Conservation (phyloP, 2,797 vertebrate species). For the Siniperca scherzeri region DNA sequence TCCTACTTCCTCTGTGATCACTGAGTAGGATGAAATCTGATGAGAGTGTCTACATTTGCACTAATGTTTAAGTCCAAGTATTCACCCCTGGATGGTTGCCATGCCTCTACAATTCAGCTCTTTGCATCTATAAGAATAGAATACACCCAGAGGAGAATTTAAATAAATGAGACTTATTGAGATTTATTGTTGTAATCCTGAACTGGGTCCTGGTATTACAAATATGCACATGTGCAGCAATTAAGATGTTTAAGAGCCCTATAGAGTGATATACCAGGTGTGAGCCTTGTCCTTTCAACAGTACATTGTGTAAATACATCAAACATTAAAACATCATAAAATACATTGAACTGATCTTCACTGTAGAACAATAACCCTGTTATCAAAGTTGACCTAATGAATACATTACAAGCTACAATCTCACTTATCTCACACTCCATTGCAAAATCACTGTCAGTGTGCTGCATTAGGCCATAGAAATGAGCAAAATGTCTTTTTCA, state of each 20-base stretch:
- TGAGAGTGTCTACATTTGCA: constrained; percentile 19
- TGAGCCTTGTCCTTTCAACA: constrained; percentile 29
- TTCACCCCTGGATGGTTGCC: constrained; percentile 13
- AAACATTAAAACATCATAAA: constrained; percentile 44
- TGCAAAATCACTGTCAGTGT: neutral
- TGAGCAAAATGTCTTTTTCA: constrained; percentile 30
- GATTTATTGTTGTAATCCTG: constrained; percentile 31
- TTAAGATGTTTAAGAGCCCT: constrained; percentile 45
- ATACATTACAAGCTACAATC: constrained; percentile 27
- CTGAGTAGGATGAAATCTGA: constrained; percentile 59
- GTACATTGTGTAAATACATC: constrained; percentile 23
- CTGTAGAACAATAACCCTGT: constrained; percentile 14
- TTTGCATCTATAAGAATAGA: constrained; percentile 14
- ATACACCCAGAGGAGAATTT: constrained; percentile 16
- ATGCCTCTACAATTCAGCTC: neutral
- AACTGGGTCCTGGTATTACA: constrained; percentile 16
- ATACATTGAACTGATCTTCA: constrained; percentile 10
- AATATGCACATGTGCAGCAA: constrained; percentile 23
- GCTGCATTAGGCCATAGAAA: constrained; percentile 4
- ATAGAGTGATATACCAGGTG: constrained; percentile 24
- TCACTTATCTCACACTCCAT: constrained; percentile 25
- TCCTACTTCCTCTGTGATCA: constrained; percentile 47
- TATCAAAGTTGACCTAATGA: constrained; percentile 31
- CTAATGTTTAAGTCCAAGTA: constrained; percentile 29
- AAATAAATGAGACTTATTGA: constrained; percentile 18